Conservation (phyloP, 2,113 vertebrate species). For the Etheostoma spectabile region DNA sequence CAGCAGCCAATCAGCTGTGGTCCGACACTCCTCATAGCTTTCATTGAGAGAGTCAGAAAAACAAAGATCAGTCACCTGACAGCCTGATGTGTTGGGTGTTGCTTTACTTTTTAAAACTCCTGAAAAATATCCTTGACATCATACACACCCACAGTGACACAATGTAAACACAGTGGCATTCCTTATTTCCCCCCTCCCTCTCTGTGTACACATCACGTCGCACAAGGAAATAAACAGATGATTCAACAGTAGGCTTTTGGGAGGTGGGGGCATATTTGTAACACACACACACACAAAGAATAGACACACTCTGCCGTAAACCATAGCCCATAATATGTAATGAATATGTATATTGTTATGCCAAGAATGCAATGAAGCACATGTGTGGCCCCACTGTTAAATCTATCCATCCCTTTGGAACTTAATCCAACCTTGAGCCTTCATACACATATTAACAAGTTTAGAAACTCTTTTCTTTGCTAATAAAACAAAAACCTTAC, state of each 20-base stretch:
- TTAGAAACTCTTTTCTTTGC: not conserved
- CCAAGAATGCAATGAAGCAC: too few species aligned
- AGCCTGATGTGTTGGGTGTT: not conserved
- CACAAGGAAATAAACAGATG: not conserved
- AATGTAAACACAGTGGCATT: not conserved
- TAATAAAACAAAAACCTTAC: not conserved
- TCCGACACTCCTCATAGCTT: slow-evolving; percentile 84
- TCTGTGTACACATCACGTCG: not conserved
- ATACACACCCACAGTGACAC: too few species aligned
- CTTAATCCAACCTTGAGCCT: too few species aligned
- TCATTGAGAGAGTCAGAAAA: slow-evolving; percentile 58
- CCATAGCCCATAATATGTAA: too few species aligned
- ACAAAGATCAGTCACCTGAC: not conserved
- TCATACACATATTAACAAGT: too few species aligned
- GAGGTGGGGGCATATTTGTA: not conserved
- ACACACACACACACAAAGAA: too few species aligned
- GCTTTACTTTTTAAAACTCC: too few species aligned
- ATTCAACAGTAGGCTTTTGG: not conserved
- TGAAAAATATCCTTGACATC: too few species aligned
- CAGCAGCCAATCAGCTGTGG: slow-evolving; percentile 87
- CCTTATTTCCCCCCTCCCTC: not conserved
- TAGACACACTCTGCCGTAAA: too few species aligned
- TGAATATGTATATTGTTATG: too few species aligned
- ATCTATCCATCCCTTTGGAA: too few species aligned
- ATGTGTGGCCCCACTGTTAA: too few species aligned